Evolutionary conservation across 1,140 invertebrate genomes (phyloP), one percentile per base, ranked within the genome.

Genomic region (Bactericera cockerelli): DNA sequence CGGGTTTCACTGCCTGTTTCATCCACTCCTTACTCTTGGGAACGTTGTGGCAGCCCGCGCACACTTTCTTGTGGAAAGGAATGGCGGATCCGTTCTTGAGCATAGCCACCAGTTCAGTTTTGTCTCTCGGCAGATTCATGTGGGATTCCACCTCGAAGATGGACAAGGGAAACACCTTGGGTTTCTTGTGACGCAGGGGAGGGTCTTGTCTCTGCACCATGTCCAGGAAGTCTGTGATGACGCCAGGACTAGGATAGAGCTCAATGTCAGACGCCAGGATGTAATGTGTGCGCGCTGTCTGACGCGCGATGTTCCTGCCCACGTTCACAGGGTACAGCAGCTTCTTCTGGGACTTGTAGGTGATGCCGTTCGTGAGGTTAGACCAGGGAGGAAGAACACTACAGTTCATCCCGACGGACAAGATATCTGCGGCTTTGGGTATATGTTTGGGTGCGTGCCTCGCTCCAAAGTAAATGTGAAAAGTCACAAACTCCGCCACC

Each of bases 41-140:
- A 58, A 93, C 86, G 39, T 84, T 87, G 68, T 94, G 91, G 68
- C 91, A 94, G 39, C 81, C 81, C 10, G 88, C 79, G 66, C 90
- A 94, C 1, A 93, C 78, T 65, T 86, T 87, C 69, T 93, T 89
- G 69, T 94, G 91, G 69, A 94, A 94, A 13, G 89, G 88, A 65
- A 93, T 87, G 0, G 88, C 89, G 16, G 81, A 81, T 36, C 83
- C 82, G 49, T 80, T 80, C 53, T 78, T 76, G 60, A 92, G 69
- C 81, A 91, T 87, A 61, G 78, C 76, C 63, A 84, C 67, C 58
- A 79, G 66, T 63, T 79, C 74, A 13, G 57, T 62, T 65, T 79
- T 79, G 28, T 72, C 70, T 31, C 65, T 64, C 6, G 74, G 74
- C 0, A 74, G 68, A 8, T 65, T 67, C 28, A 70, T 66, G 55